A percentile compares a stretch with the other conserved stretches of the same genome.
phyloP scores from a whole-genome alignment of 1,140 invertebrate species.

The Platorchestia sp. region DNA sequence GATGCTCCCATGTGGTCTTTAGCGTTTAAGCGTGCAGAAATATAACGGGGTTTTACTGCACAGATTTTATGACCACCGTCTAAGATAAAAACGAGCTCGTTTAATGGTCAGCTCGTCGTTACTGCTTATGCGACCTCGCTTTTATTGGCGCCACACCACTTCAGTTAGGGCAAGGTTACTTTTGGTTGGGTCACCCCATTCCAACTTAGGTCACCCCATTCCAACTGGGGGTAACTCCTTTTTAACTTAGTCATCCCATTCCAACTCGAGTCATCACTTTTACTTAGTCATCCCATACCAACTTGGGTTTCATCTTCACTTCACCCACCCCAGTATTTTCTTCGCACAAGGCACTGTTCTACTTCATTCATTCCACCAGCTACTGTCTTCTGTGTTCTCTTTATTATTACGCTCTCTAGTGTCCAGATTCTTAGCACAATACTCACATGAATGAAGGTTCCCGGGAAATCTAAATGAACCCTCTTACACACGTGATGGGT shows the following conservation, averaged over 20 bases:
- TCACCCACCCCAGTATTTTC: too few species aligned
- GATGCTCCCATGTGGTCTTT: neutral
- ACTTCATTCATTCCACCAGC: neutral
- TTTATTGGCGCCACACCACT: neutral
- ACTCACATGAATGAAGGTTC: neutral
- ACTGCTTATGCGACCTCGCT: neutral
- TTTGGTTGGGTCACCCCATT: neutral
- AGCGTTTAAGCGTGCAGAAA: neutral
- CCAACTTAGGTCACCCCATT: neutral
- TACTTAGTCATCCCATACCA: neutral
- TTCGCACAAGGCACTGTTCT: neutral
- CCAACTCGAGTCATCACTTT: neutral
- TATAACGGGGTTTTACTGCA: too few species aligned
- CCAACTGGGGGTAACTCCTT: neutral
- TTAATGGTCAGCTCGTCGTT: too few species aligned
- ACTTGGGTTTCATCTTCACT: too few species aligned
- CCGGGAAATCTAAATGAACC: neutral
- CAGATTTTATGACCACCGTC: too few species aligned
- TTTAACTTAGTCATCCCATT: neutral
- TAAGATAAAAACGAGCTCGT: too few species aligned
- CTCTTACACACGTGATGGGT: neutral
- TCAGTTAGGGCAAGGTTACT: neutral
- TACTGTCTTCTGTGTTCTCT: neutral
- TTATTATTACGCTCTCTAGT: neutral
- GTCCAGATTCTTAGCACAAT: neutral